These are phyloP conservation scores for Scaptomyza parva DNA, from an alignment of 2,888 invertebrate species.

Conservation along the genomic window DNA sequence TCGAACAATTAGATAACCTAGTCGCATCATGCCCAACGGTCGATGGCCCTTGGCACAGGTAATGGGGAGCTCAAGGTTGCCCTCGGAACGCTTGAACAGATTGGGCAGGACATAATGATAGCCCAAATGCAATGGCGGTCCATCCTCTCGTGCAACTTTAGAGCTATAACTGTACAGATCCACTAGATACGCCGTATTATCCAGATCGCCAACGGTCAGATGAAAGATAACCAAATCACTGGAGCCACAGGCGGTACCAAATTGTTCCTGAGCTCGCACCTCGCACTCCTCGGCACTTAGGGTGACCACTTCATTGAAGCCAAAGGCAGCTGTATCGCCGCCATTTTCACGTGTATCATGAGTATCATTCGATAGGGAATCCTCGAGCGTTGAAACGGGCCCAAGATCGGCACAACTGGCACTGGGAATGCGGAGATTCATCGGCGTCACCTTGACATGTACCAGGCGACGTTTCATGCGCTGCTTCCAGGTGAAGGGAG, in stretches of 20 bases:
- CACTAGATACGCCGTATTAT: constrained; percentile 92
- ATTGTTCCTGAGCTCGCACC: constrained; percentile 91
- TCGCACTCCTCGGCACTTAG: constrained; percentile 89
- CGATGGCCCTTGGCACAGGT: constrained; percentile 93
- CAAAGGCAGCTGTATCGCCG: constrained; percentile 84
- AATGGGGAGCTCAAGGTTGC: constrained; percentile 92
- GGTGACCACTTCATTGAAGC: constrained; percentile 88
- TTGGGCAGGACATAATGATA: constrained; percentile 96
- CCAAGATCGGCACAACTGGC: constrained; percentile 71
- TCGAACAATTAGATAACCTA: constrained; percentile 87
- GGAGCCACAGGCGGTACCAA: constrained; percentile 90
- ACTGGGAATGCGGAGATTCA: constrained; percentile 87
- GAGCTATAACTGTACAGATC: constrained; percentile 93
- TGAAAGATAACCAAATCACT: constrained; percentile 93
- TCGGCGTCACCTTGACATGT: constrained; percentile 91
- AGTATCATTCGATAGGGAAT: constrained; percentile 87
- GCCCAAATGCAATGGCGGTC: constrained; percentile 93
- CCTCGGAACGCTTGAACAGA: constrained; percentile 91
- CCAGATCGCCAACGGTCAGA: constrained; percentile 90
- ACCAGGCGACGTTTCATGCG: constrained; percentile 89
- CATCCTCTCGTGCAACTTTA: constrained; percentile 86
- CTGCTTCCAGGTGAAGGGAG: constrained; percentile 91
- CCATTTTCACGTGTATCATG: constrained; percentile 87
- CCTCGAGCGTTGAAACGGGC: constrained; percentile 85
- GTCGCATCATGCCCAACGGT: constrained; percentile 91